These are phyloP conservation scores for Orgyia antiqua DNA, from an alignment of 2,888 invertebrate species.

Conservation along the genomic window DNA sequence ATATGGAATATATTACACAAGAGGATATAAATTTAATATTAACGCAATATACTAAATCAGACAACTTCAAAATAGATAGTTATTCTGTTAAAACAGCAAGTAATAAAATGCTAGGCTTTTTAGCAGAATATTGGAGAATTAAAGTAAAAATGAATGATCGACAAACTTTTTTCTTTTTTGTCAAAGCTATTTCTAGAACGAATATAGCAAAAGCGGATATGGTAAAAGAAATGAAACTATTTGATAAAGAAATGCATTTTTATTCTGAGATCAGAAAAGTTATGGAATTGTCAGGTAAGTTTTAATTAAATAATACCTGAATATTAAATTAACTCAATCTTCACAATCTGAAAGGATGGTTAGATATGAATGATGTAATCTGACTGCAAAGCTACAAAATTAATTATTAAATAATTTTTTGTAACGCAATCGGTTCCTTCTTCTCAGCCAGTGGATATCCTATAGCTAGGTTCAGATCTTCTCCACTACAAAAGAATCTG, in stretches of 20 bases:
- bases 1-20: slow-evolving; percentile 28
- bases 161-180: slow-evolving; percentile 44
- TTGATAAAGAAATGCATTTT: slow-evolving; percentile 53
- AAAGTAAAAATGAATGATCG: slow-evolving; percentile 33
- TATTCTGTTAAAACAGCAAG: slow-evolving; percentile 47
- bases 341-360: too few relatives aligned
- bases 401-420: too few relatives aligned
- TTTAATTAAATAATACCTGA: too few relatives aligned
- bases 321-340: too few relatives aligned
- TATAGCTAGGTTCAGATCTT: too few relatives aligned
- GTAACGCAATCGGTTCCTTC: too few relatives aligned
- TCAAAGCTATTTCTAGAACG: slow-evolving; percentile 52
- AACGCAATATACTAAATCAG: slow-evolving; percentile 30
- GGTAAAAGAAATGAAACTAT: slow-evolving; percentile 51
- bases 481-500: too few relatives aligned
- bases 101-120: slow-evolving; percentile 63
- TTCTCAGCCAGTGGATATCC: too few relatives aligned
- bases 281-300: slow-evolving; percentile 47
- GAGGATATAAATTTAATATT: slow-evolving; percentile 42
- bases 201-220: slow-evolving; percentile 60
- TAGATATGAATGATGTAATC: too few relatives aligned
- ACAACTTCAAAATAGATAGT: too few relatives aligned
- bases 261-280: slow-evolving; percentile 46
- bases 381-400: too few relatives aligned
- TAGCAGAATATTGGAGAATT: slow-evolving; percentile 64